Evolutionary conservation across 2,113 vertebrate genomes (phyloP).

Genomic region (Megaleporinus macrocephalus): DNA sequence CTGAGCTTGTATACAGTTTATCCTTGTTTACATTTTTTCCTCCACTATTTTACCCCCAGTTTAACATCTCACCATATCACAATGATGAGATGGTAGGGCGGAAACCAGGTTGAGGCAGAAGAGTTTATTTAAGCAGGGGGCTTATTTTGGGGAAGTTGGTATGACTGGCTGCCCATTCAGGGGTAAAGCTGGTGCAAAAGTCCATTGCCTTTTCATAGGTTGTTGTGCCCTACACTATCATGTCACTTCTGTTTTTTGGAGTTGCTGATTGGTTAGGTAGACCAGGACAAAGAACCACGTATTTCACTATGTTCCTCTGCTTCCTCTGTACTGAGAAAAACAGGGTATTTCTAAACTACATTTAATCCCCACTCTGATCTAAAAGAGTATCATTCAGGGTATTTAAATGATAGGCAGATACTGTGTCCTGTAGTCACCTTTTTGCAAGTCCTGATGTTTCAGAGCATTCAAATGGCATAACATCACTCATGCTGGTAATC

Average conservation of each 20-base stretch:
- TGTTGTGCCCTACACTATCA: background rate
- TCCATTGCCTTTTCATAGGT: background rate
- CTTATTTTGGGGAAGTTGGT: constrained; percentile 14
- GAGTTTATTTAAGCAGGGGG: background rate
- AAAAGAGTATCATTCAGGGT: too few species aligned
- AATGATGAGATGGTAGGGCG: constrained; percentile 10
- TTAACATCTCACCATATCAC: background rate
- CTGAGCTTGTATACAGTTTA: background rate
- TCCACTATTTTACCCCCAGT: background rate
- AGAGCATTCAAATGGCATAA: too few species aligned
- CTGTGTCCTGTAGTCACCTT: too few species aligned
- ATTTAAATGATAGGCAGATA: too few species aligned
- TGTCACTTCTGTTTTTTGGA: background rate
- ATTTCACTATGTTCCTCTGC: background rate
- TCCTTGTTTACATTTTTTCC: background rate
- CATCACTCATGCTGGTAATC: background rate
- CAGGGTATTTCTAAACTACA: too few species aligned
- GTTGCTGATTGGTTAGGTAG: background rate
- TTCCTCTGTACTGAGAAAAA: too few species aligned
- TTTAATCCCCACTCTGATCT: too few species aligned
- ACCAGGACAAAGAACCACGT: background rate
- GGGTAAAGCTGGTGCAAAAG: background rate
- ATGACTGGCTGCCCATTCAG: background rate
- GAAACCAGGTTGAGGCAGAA: constrained; percentile 42
- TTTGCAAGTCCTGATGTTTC: background rate